Conservation (phyloP, 2,113 vertebrate species). For the Promerops cafer region DNA sequence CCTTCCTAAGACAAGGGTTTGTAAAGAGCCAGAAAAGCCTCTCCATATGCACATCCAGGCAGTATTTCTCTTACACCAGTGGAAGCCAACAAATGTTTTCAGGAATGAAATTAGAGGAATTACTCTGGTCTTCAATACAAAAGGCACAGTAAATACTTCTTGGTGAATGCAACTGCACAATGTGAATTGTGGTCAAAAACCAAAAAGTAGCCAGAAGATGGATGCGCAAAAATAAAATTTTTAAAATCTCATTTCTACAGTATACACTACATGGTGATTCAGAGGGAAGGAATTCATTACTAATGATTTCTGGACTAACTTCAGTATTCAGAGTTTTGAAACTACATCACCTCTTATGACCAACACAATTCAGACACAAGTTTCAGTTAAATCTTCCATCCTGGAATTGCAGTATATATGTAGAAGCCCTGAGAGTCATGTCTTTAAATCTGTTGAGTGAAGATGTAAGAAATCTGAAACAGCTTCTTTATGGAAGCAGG, state of each 20-base stretch:
- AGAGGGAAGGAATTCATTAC: background rate
- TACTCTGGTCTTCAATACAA: background rate
- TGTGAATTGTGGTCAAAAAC: background rate
- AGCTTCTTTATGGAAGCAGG: background rate
- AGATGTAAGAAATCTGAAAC: background rate
- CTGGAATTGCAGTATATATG: background rate
- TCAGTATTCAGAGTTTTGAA: background rate
- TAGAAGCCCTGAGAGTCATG: background rate
- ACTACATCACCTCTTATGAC: background rate
- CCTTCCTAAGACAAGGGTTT: background rate
- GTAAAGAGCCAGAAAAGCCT: background rate
- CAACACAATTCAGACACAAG: background rate
- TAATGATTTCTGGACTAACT: background rate
- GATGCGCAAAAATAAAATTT: background rate
- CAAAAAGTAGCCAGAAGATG: background rate
- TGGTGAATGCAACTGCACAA: background rate
- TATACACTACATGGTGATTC: background rate
- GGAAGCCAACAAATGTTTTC: background rate
- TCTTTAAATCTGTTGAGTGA: background rate
- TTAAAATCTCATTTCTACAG: background rate
- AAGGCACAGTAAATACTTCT: background rate
- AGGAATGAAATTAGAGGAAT: background rate
- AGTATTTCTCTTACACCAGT: background rate
- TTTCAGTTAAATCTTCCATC: background rate
- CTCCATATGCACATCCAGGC: too few relatives aligned